Percentiles rank a stretch among this genome's conserved stretches.
Evolutionary conservation across 2,113 vertebrate species (phyloP).

Genomic region (Hippocampus comes): DNA sequence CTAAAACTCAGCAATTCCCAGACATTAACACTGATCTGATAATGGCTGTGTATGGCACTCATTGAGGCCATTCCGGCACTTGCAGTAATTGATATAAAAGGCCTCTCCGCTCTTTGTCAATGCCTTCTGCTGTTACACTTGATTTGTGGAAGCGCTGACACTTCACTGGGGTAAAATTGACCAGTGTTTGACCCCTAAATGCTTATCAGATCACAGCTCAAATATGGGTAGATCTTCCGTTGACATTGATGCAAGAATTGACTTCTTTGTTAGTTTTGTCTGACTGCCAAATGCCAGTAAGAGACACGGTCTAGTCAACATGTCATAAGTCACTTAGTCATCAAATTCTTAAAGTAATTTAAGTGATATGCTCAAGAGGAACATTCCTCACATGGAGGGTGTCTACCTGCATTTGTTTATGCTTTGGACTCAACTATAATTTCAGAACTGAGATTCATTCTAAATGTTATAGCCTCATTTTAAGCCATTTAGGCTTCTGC

Average conservation of each 20-base stretch:
- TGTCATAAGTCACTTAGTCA: constrained; percentile 59
- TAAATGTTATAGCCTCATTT: constrained; percentile 7
- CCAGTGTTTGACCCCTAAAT: constrained; percentile 17
- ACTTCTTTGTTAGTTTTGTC: constrained; percentile 48
- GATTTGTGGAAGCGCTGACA: constrained; percentile 37
- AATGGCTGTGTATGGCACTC: constrained; percentile 18
- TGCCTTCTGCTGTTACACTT: constrained; percentile 30
- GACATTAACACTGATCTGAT: constrained; percentile 22
- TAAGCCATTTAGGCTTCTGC: neutral
- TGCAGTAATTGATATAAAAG: constrained; percentile 31
- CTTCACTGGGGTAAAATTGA: constrained; percentile 45
- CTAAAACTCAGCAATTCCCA: constrained; percentile 12
- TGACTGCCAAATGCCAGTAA: constrained; percentile 22
- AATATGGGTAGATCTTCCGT: constrained; percentile 41
- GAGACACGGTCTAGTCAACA: constrained; percentile 40
- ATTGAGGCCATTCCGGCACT: constrained; percentile 34
- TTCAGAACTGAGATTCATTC: constrained; percentile 32
- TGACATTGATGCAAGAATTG: constrained; percentile 42
- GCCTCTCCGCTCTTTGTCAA: constrained; percentile 27
- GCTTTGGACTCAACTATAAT: constrained; percentile 10
- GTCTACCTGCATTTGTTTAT: constrained; percentile 24
- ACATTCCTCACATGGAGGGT: constrained; percentile 52
- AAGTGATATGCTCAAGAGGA: constrained; percentile 40
- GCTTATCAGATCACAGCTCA: constrained; percentile 39
- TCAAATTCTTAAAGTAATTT: constrained; percentile 55